phyloP scores from a whole-genome alignment of 1,140 invertebrate species.

The Cyrtorhinus lividipennis region DNA sequence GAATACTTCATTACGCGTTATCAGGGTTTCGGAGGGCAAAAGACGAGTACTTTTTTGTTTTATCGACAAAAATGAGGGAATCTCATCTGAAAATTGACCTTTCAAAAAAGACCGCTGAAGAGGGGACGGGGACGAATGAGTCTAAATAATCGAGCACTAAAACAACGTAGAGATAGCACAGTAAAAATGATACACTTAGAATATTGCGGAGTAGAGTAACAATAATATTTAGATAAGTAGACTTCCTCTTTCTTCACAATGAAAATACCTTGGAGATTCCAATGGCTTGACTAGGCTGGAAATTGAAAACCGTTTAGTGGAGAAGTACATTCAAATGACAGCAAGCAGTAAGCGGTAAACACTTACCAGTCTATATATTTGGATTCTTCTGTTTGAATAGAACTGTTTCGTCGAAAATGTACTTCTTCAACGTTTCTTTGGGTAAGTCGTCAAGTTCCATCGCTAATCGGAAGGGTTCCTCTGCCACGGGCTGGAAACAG shows the following conservation, averaged over 20 bases:
- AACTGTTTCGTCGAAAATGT: conserved; percentile 93
- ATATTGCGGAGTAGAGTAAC: conserved; percentile 1
- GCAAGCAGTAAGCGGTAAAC: neutral
- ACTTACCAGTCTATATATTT: conserved; percentile 24
- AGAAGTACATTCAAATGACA: neutral
- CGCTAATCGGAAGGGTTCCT: conserved; percentile 94
- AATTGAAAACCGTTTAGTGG: neutral
- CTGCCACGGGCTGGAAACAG: conserved; percentile 78
- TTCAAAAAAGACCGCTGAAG: too few relatives aligned
- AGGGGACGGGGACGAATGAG: neutral
- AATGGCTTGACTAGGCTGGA: neutral
- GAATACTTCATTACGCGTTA: neutral
- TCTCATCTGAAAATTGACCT: neutral
- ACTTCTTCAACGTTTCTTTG: conserved; percentile 88
- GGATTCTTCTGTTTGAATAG: conserved; percentile 37
- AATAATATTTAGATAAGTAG: neutral
- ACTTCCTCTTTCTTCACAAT: neutral
- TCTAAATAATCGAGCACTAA: neutral
- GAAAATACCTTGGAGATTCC: neutral
- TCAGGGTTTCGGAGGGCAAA: neutral
- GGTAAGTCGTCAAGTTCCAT: conserved; percentile 98
- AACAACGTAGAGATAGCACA: neutral
- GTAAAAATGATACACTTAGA: neutral
- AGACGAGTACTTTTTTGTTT: neutral
- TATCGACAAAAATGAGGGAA: neutral